These are phyloP conservation scores for Passer domesticus DNA, from an alignment of 2,113 vertebrate species.

Conservation along the genomic window DNA sequence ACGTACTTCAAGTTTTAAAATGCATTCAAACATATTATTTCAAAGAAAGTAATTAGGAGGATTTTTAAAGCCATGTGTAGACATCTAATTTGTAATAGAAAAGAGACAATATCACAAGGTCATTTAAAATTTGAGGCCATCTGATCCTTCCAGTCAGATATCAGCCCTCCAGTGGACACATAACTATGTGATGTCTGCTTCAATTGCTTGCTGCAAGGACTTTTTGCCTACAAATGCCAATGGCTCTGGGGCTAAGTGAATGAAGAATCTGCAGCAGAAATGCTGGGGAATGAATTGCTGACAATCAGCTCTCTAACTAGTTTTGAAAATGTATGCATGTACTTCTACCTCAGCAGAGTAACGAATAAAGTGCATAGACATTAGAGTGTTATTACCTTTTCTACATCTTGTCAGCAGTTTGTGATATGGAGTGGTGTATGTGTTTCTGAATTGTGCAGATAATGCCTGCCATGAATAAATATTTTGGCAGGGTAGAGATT, in stretches of 20 bases:
- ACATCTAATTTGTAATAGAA: background rate
- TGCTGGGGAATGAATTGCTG: background rate
- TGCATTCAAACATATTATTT: background rate
- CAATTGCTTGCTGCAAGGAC: background rate
- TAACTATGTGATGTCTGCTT: background rate
- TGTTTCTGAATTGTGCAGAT: slow-evolving; percentile 36
- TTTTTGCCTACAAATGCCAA: background rate
- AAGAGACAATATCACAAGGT: background rate
- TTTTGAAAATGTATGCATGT: slow-evolving; percentile 22
- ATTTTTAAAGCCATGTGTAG: background rate
- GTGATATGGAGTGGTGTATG: background rate
- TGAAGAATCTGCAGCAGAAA: background rate
- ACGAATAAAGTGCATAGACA: background rate
- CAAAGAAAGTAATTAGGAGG: background rate
- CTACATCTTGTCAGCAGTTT: slow-evolving; percentile 39
- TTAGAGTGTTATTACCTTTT: slow-evolving; percentile 1
- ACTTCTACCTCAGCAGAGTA: background rate
- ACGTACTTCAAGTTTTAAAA: background rate
- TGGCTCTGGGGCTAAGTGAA: slow-evolving; percentile 7
- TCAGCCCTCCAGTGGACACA: background rate
- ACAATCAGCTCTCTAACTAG: slow-evolving; percentile 4
- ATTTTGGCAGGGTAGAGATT: background rate
- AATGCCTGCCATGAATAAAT: slow-evolving; percentile 47
- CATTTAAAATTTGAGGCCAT: background rate
- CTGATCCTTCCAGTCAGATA: background rate